These are phyloP conservation scores for Andricus quercusramuli DNA, from an alignment of 2,888 invertebrate species.

Conservation along the genomic window DNA sequence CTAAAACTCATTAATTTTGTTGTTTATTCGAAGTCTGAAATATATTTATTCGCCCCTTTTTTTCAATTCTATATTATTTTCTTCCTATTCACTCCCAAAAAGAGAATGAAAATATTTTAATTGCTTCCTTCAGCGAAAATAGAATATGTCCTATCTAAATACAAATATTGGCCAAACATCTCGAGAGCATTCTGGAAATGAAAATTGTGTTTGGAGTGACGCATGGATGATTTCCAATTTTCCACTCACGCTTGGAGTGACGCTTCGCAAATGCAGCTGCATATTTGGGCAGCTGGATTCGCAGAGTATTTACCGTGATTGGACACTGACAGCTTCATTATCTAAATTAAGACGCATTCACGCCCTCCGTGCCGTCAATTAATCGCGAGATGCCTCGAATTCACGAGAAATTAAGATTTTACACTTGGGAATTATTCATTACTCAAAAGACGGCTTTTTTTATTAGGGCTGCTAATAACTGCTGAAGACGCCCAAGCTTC, in stretches of 20 bases:
- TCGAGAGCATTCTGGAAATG: not conserved
- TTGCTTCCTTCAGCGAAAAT: not conserved
- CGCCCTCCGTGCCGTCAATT: slow-evolving; percentile 1
- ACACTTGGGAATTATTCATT: not conserved
- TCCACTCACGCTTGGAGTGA: not conserved
- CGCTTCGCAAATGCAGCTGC: not conserved
- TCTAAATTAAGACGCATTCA: slow-evolving; percentile 4
- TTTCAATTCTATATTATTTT: not conserved
- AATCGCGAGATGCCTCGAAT: not conserved
- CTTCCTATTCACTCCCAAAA: not conserved
- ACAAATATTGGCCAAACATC: not conserved
- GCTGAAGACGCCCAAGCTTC: not conserved
- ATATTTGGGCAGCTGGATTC: not conserved
- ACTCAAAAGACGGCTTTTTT: not conserved
- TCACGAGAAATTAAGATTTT: slow-evolving; percentile 2
- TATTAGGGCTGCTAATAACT: not conserved
- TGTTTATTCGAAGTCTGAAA: too few relatives aligned
- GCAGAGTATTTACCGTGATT: not conserved
- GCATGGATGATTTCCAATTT: not conserved
- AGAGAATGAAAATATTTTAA: not conserved
- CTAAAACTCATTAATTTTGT: too few relatives aligned
- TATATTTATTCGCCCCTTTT: too few relatives aligned
- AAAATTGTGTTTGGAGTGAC: not conserved
- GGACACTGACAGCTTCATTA: not conserved
- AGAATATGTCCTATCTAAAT: not conserved